phyloP scores from a whole-genome alignment of 1,140 invertebrate genomes.

The Caenorhabditis latens region DNA sequence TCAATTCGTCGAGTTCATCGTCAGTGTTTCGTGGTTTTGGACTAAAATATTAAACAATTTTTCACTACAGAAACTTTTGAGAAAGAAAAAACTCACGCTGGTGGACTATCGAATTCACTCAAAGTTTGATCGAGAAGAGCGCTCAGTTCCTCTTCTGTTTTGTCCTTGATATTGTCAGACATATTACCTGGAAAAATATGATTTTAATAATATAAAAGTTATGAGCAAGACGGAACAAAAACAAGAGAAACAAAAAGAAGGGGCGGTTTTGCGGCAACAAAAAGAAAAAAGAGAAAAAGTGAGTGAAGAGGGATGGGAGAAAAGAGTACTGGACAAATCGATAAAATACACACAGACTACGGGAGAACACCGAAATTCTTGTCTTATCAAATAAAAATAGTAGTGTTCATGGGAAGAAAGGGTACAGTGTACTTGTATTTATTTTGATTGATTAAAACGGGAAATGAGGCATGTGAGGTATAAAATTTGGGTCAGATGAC shows the following conservation, averaged over 20 bases:
- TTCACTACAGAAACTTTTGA: not conserved
- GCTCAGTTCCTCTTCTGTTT: slow-evolving; percentile 1
- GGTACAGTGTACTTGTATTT: slow-evolving; percentile 10
- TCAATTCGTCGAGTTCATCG: slow-evolving; percentile 65
- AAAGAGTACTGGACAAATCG: not conserved
- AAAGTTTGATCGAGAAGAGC: slow-evolving; percentile 5
- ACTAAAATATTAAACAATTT: not conserved
- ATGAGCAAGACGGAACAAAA: not conserved
- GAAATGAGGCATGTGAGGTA: not conserved
- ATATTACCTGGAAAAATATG: not conserved
- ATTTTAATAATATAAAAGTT: not conserved
- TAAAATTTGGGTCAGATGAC: not conserved
- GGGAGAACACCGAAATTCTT: not conserved
- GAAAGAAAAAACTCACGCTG: not conserved
- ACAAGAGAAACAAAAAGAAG: not conserved
- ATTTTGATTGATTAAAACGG: not conserved
- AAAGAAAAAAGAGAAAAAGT: slow-evolving; percentile 17
- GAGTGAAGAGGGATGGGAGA: slow-evolving; percentile 14
- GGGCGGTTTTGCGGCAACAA: not conserved
- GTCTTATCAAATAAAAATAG: slow-evolving; percentile 27
- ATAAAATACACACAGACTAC: slow-evolving; percentile 23
- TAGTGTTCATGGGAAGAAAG: not conserved
- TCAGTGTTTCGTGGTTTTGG: slow-evolving; percentile 59
- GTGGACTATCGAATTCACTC: not conserved
- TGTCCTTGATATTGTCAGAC: not conserved